Evolutionary conservation across 2,888 invertebrate genomes (phyloP).

Genomic region (Perdita meconis): DNA sequence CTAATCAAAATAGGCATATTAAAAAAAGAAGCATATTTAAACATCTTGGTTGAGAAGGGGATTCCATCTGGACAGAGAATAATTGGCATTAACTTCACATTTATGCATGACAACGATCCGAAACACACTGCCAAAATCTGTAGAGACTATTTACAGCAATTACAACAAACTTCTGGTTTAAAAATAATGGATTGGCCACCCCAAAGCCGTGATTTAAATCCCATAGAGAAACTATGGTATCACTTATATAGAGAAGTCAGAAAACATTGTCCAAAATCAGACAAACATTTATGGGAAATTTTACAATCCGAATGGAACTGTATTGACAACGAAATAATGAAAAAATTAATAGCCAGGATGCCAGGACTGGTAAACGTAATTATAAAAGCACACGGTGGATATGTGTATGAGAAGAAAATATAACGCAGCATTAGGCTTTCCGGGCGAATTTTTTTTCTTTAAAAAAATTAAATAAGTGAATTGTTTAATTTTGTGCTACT

Average conservation of each 20-base stretch:
- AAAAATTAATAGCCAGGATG: constrained; percentile 14
- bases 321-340: constrained; percentile 7
- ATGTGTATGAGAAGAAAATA: constrained; percentile 10
- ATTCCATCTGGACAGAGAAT: constrained; percentile 49
- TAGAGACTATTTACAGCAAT: not conserved
- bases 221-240: constrained; percentile 29
- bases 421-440: too few relatives aligned
- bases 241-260: constrained; percentile 24
- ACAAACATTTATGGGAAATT: constrained; percentile 15
- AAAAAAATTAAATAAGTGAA: not conserved
- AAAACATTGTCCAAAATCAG: constrained; percentile 2
- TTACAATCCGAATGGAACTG: constrained; percentile 7
- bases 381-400: constrained; percentile 4
- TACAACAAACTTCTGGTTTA: constrained; percentile 11
- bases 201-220: not conserved
- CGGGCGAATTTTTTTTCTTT: not conserved
- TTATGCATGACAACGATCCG: constrained; percentile 67
- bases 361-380: constrained; percentile 4
- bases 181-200: constrained; percentile 32
- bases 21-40: constrained; percentile 53
- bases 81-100: constrained; percentile 55
- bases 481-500: constrained; percentile 5
- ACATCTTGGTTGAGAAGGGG: constrained; percentile 49
- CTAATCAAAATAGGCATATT: constrained; percentile 64
- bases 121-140: constrained; percentile 59